Conservation (phyloP, 2,888 invertebrate species). For the Leuctra nigra region DNA sequence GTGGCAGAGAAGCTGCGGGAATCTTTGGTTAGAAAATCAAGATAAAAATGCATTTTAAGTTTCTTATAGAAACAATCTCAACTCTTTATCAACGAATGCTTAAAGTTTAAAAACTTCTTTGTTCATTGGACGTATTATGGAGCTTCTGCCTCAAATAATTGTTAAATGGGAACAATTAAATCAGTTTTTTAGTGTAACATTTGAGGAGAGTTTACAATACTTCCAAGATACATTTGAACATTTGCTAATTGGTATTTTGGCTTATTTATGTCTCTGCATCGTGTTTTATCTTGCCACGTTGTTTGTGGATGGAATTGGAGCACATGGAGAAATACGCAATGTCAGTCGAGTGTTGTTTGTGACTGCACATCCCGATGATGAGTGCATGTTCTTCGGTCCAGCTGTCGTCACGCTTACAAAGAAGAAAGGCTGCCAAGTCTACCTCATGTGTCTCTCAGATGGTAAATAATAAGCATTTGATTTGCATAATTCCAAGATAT, state of each 20-base stretch:
- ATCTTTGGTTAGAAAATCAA: too few species aligned
- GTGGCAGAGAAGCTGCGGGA: too few species aligned
- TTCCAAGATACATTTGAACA: slow-evolving; percentile 50
- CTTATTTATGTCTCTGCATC: slow-evolving; percentile 49
- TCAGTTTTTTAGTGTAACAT: too few species aligned
- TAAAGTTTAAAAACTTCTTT: too few species aligned
- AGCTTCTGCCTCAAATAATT: too few species aligned
- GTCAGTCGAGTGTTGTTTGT: slow-evolving; percentile 67
- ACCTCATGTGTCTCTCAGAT: slow-evolving; percentile 77
- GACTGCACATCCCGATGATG: slow-evolving; percentile 96
- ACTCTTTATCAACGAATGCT: too few species aligned
- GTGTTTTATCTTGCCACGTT: slow-evolving; percentile 39
- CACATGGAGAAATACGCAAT: slow-evolving; percentile 45
- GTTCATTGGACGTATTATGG: too few species aligned
- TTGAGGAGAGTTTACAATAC: slow-evolving; percentile 35
- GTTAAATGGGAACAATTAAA: too few species aligned
- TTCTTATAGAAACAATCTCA: too few species aligned
- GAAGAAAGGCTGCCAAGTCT: slow-evolving; percentile 59
- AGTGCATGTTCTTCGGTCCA: slow-evolving; percentile 98
- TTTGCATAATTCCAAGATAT: too few species aligned
- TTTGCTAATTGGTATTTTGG: slow-evolving; percentile 45
- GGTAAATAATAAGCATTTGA: too few species aligned
- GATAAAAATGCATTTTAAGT: too few species aligned
- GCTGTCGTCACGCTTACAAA: slow-evolving; percentile 62
- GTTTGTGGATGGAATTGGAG: slow-evolving; percentile 37